Percentiles rank a stretch among this genome's conserved stretches.
phyloP scores from a whole-genome alignment of 1,140 invertebrate genomes.

The Ooceraea biroi region DNA sequence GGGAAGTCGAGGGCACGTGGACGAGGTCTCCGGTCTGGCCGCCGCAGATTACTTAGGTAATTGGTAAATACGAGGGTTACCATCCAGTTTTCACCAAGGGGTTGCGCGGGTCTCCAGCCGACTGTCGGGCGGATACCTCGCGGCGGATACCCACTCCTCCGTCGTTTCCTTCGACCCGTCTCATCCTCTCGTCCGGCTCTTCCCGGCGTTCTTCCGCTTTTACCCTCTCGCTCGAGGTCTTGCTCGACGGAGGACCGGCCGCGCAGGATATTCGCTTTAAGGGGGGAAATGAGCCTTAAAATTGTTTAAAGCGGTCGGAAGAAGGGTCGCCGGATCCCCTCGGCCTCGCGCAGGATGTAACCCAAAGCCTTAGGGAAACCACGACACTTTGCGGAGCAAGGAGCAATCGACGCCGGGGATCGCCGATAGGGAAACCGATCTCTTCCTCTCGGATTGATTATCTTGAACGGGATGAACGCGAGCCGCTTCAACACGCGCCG shows the following conservation, averaged over 20 bases:
- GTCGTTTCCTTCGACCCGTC: conserved; percentile 25
- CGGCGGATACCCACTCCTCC: conserved; percentile 46
- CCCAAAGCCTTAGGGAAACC: conserved; percentile 68
- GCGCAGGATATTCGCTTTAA: conserved; percentile 85
- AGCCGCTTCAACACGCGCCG: neutral
- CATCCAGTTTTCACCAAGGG: conserved; percentile 80
- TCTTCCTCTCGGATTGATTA: conserved; percentile 36
- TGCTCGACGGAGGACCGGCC: conserved; percentile 29
- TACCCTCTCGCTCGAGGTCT: conserved; percentile 23
- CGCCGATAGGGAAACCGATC: conserved; percentile 55
- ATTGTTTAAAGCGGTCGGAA: conserved; percentile 86
- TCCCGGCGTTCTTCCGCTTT: conserved; percentile 35
- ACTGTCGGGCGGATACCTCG: conserved; percentile 75
- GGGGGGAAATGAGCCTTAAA: conserved; percentile 86
- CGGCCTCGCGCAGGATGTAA: conserved; percentile 63
- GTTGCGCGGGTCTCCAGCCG: conserved; percentile 64
- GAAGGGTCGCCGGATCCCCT: conserved; percentile 76
- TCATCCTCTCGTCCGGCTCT: conserved; percentile 62
- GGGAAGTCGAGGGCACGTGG: conserved; percentile 77
- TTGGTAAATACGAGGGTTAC: conserved; percentile 86
- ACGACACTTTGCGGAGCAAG: conserved; percentile 67
- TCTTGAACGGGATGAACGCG: conserved; percentile 17
- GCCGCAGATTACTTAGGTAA: conserved; percentile 86
- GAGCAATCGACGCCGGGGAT: conserved; percentile 35
- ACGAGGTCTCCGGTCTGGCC: conserved; percentile 71